Base-by-base conservation (phyloP, 2,113 vertebrate genomes). In the Australoheros scitulus region DNA sequence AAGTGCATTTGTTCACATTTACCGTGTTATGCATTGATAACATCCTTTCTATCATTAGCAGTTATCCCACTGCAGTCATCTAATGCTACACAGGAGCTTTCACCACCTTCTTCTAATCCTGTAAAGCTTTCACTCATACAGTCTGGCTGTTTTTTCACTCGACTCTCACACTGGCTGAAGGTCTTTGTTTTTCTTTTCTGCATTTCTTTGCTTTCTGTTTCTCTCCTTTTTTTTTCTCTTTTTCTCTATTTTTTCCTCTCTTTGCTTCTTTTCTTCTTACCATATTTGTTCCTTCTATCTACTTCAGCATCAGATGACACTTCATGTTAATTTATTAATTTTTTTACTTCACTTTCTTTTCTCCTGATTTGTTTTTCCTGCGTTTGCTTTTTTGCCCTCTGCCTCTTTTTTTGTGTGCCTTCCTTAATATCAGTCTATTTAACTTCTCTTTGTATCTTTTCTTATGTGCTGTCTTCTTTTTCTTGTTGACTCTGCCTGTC, bases 1-100 rank as follows among this genome's bases (percentile, higher is more conserved):
- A 32, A 50, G 76, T 81, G 36, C 77, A 61, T 72, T 81, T 24
- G 1, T 20, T 41, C 24, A 6, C 55, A 82, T 61, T 58, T 79
- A 61, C 90, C 72, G 70, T 70, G 75, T 74, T 80, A 74, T 59
- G 63, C 52, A 56, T 77, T 81, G 81, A 89, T 87, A 88, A 92
- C 88, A 86, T 84, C 79, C 77, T 90, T 65, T 80, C 79, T 84
- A 87, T 85, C 75, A 76, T 87, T 82, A 79, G 15, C 82, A 52
- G 24, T 80, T 87, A 50, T 24, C 52, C 79, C 20, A 3, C 77
- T n/a, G 75, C 68, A 81, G 72, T 75, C 82, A 58, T 87, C 85
- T 77, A 17, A 87, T 84, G 38, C 80, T 15, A 72, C 84, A 80
- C 88, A 88, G 88, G 87, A 89, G 89, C 82, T 83, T 87, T 55